Evolutionary conservation across 2,888 invertebrate species (phyloP).

Genomic region (Watsonalla cultraria): DNA sequence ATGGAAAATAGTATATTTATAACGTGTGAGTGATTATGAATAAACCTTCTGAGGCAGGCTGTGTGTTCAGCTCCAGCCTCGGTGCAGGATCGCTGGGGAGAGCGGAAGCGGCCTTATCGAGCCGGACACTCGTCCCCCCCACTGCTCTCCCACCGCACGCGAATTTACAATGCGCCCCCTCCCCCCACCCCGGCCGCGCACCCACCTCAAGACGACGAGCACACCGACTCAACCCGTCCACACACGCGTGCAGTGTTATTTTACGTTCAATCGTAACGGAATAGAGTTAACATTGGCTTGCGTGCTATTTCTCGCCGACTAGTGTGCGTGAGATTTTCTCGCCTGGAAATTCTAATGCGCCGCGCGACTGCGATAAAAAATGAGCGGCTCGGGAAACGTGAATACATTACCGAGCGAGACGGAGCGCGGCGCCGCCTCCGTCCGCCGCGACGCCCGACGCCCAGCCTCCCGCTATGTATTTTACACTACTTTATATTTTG

Average conservation of each 20-base stretch:
- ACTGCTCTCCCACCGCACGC: conserved; percentile 33
- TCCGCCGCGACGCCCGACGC: conserved; percentile 23
- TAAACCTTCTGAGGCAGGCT: conserved; percentile 15
- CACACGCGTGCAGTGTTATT: conserved; percentile 4
- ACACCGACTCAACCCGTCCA: conserved; percentile 4
- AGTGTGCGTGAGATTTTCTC: conserved; percentile 74
- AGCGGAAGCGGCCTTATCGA: conserved; percentile 49
- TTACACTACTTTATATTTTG: conserved; percentile 64
- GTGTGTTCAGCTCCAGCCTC: conserved; percentile 12
- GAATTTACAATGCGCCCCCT: conserved; percentile 67
- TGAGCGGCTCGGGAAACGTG: conserved; percentile 72
- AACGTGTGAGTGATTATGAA: no score
- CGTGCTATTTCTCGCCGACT: conserved; percentile 7
- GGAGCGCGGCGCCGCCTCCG: conserved; percentile 40
- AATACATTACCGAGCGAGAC: conserved; percentile 71
- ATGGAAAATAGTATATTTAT: no score
- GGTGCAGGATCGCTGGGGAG: conserved; percentile 22
- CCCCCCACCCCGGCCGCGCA: conserved; percentile 24
- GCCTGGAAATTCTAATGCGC: conserved; percentile 77
- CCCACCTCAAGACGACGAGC: conserved; percentile 11
- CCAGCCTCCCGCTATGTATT: conserved; percentile 45
- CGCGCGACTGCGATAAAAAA: conserved; percentile 78
- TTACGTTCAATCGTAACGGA: conserved; percentile 4
- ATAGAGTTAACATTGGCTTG: conserved; percentile 16
- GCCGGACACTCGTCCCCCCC: conserved; percentile 33